phyloP scores from a whole-genome alignment of 1,140 invertebrate species.

The Bemisia tabaci region DNA sequence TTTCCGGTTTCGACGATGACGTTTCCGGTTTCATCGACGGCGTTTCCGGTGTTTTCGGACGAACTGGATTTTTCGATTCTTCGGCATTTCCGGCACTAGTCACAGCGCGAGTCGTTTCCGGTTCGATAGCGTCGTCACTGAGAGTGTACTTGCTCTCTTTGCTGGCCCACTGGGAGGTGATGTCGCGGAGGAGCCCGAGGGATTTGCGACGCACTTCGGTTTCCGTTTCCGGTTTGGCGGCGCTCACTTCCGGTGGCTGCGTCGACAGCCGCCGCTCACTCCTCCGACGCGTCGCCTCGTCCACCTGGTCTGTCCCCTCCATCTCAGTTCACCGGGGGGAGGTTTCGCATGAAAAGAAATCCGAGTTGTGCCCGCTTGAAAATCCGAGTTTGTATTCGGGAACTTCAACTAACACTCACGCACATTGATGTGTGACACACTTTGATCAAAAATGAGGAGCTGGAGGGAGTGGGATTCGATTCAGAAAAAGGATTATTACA shows the following conservation, averaged over 20 bases:
- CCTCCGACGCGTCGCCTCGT: not conserved
- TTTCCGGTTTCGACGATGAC: not conserved
- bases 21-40: not conserved
- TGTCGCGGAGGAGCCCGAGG: slow-evolving; percentile 12
- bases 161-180: slow-evolving; percentile 11
- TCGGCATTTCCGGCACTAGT: not conserved
- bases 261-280: not conserved
- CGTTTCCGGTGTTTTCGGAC: not conserved
- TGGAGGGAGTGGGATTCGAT: too few species aligned
- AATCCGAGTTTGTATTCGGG: too few species aligned
- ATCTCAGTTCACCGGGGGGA: too few species aligned
- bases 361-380: too few species aligned
- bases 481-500: too few species aligned
- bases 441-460: too few species aligned
- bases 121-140: slow-evolving; percentile 11
- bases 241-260: not conserved
- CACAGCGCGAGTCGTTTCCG: not conserved
- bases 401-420: too few species aligned
- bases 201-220: slow-evolving; percentile 15
- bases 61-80: not conserved
- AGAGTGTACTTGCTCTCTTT: slow-evolving; percentile 13
- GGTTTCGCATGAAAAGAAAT: too few species aligned
- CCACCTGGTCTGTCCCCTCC: not conserved
- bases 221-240: not conserved
- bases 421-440: too few species aligned